Conservation (phyloP, 2,797 vertebrate genomes). For the Eulemur rubriventer region DNA sequence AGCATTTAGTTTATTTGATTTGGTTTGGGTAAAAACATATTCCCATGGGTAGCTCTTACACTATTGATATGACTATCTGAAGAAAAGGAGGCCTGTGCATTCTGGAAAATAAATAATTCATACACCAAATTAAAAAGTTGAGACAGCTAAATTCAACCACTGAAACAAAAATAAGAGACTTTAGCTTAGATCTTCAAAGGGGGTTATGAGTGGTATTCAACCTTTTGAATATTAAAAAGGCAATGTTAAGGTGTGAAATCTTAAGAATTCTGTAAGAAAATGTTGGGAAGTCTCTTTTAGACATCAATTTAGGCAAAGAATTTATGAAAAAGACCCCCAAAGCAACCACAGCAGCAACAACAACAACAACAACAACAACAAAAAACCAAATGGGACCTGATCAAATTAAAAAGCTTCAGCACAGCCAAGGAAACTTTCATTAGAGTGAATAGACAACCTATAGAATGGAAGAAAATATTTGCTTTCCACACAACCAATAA, state of each 20-base stretch:
- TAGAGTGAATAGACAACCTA: no score
- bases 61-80: neutral
- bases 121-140: neutral
- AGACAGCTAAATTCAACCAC: neutral
- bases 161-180: neutral
- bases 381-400: no score
- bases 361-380: no score
- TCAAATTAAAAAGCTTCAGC: no score
- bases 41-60: neutral
- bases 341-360: no score
- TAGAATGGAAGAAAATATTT: no score
- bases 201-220: rapidly evolving
- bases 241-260: neutral
- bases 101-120: constrained; percentile 8
- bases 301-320: no score
- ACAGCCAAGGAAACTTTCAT: no score
- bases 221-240: neutral
- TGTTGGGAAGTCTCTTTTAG: no score
- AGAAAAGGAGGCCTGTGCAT: neutral
- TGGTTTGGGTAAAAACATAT: neutral
- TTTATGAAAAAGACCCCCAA: no score
- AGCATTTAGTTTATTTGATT: constrained; percentile 36
- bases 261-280: no score
- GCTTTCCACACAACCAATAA: no score
- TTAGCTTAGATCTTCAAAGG: neutral